Evolutionary conservation across 2,888 invertebrate genomes (phyloP), one percentile per base, ranked within the genome.

Genomic region (Bugula neritina): DNA sequence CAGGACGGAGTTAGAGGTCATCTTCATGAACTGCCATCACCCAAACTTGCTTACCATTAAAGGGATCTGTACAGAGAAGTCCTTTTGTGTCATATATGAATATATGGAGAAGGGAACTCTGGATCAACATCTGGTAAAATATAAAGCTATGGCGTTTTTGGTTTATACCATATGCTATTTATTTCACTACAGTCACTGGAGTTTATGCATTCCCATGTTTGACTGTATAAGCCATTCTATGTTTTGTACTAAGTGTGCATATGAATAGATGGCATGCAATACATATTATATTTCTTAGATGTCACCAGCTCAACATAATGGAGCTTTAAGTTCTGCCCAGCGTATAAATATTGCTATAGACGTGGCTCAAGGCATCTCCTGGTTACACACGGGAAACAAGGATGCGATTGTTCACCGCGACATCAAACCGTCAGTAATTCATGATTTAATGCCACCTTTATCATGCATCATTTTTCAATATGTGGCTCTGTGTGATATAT

Each of bases 31-130:
- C 29, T 70, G 70, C 29, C 43, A 23, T 34, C 70, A 70, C 29
- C 43, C 35, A 3, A 70, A 70, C 29, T 43, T 70, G 10, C 52
- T 70, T 3, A 10, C 54, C 3, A 43, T 70, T 17, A 70, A 54
- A 25, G 70, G 54, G 25, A 27, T 70, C 43, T 43, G 43, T 23
- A 54, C 35, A 3, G 70, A 43, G 25, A n/a, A n/a, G 10, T 23
- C 23, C 10, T 54, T 54, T 29, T 70, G 70, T 29, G 54, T 70
- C 35, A 29, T 70, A 17, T 70, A 70, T 29, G 70, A 70, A 23
- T 70, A 54, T 23, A 70, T 70, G 70, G 52, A 3, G 23, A 35
- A 70, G 34, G 70, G 70, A n/a, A 54, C 70, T 17, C n/a, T 70
- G 3, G 70, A 70, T 35, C 52, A 70, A 17, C 10, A 52, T 5